Conservation (phyloP, 2,888 invertebrate genomes). For the Leptinotarsa tumamoca region DNA sequence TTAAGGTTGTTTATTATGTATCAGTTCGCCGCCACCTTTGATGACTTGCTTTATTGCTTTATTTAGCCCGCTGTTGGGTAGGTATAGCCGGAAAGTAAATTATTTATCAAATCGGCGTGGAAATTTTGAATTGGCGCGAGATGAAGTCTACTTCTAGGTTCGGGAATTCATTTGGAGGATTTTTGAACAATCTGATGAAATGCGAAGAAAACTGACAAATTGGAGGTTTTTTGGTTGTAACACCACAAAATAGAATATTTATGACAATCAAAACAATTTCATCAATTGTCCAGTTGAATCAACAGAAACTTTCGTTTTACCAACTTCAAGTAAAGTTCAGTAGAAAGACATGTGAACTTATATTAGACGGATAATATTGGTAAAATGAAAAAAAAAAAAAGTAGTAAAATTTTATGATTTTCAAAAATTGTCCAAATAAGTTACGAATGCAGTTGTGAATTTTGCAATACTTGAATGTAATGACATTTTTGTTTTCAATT, state of each 20-base stretch:
- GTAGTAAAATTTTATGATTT: too few species aligned
- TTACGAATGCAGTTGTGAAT: too few species aligned
- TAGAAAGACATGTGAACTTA: too few species aligned
- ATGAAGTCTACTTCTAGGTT: slow-evolving; percentile 10
- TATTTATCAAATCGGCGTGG: slow-evolving; percentile 38
- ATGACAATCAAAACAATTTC: too few species aligned
- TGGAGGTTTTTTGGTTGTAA: not conserved
- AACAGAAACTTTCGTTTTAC: too few species aligned
- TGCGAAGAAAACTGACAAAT: not conserved
- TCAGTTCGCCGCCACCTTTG: slow-evolving; percentile 58
- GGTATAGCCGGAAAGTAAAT: slow-evolving; percentile 39
- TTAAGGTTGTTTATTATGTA: slow-evolving; percentile 62
- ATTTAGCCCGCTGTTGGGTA: slow-evolving; percentile 41
- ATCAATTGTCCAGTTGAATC: too few species aligned
- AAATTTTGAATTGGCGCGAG: slow-evolving; percentile 38
- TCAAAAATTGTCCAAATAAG: too few species aligned
- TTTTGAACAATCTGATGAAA: not conserved
- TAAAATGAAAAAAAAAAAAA: too few species aligned
- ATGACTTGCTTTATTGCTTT: slow-evolving; percentile 56
- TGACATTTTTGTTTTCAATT: too few species aligned
- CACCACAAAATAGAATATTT: not conserved
- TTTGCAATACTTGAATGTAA: too few species aligned
- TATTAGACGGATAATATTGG: too few species aligned
- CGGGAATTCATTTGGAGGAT: not conserved
- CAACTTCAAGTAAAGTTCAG: too few species aligned